Evolutionary conservation across 1,140 invertebrate species (phyloP).

Genomic region (Drosophila parabipectinata): DNA sequence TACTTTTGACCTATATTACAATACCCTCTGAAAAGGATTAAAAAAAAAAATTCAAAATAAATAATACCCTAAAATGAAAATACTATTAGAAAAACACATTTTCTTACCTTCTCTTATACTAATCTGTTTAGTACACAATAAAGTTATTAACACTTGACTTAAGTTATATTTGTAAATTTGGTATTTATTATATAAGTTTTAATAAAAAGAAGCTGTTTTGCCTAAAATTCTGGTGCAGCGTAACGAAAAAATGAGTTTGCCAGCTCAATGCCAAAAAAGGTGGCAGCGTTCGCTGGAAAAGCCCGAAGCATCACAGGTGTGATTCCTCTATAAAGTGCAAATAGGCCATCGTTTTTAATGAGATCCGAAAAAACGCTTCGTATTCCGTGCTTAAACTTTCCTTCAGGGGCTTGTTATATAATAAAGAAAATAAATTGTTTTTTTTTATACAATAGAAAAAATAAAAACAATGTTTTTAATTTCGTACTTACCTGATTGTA

Average conservation of each 20-base stretch:
- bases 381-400: constrained; percentile 1
- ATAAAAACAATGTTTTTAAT: background rate
- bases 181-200: no score
- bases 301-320: background rate
- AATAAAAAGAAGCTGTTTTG: no score
- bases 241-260: background rate
- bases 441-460: background rate
- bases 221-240: background rate
- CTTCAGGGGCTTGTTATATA: background rate
- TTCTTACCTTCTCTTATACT: no score
- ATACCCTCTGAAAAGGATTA: no score
- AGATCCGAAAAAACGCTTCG: constrained; percentile 1
- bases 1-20: no score
- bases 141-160: no score
- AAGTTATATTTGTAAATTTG: no score
- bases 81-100: no score
- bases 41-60: no score
- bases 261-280: background rate
- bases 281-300: background rate
- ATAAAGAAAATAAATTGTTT: background rate
- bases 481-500: background rate
- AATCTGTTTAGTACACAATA: no score
- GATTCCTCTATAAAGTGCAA: background rate
- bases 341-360: background rate
- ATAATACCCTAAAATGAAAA: no score